phyloP scores from a whole-genome alignment of 2,113 vertebrate species.

The Ascaphus truei region DNA sequence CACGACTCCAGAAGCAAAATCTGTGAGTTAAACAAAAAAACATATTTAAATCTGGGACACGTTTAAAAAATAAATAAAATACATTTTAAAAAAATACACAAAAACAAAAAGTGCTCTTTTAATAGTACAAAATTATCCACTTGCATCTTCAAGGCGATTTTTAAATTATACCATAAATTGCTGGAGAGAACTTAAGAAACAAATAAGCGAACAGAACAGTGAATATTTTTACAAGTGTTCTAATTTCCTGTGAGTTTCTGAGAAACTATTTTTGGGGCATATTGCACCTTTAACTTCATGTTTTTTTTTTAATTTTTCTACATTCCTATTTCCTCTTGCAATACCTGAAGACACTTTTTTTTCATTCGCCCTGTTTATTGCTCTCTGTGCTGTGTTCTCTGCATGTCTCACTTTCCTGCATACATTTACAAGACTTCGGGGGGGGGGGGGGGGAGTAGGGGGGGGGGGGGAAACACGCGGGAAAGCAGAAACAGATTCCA shows the following conservation, averaged over 20 bases:
- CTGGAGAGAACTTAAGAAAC: too few relatives aligned
- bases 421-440: not conserved
- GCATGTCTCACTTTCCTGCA: not conserved
- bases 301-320: not conserved
- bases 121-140: too few relatives aligned
- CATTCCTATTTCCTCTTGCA: not conserved
- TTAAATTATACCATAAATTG: too few relatives aligned
- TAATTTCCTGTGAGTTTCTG: not conserved
- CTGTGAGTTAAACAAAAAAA: too few relatives aligned
- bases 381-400: not conserved
- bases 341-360: not conserved
- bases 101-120: too few relatives aligned
- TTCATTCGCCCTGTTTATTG: not conserved
- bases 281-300: not conserved
- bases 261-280: not conserved
- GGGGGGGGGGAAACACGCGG: not conserved
- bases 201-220: not conserved
- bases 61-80: too few relatives aligned
- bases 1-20: too few relatives aligned
- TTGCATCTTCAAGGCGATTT: too few relatives aligned
- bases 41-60: too few relatives aligned
- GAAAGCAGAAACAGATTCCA: not conserved
- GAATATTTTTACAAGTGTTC: not conserved
- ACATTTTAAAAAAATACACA: too few relatives aligned
- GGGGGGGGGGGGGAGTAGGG: not conserved